A percentile compares a stretch with the other conserved stretches of the same genome.
phyloP scores from a whole-genome alignment of 1,140 invertebrate species.

The Melitaea cinxia region DNA sequence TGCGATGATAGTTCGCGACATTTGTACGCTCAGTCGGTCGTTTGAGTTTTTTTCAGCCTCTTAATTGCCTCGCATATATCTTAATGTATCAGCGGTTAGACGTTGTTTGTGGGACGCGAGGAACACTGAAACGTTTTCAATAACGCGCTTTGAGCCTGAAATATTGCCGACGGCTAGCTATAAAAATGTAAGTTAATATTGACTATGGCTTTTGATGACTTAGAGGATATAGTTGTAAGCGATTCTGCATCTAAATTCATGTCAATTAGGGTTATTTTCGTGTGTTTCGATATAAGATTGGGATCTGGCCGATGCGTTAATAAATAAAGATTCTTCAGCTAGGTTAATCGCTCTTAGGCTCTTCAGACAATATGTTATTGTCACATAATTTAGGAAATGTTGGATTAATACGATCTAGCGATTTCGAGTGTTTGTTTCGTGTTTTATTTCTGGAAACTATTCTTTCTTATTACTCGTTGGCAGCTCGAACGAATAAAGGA shows the following conservation, averaged over 20 bases:
- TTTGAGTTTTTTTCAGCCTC: conserved; percentile 55
- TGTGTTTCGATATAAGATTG: background rate
- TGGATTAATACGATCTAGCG: conserved; percentile 61
- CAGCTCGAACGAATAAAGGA: conserved; percentile 28
- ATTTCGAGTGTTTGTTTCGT: conserved; percentile 53
- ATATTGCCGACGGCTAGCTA: conserved; percentile 61
- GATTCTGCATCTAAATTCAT: conserved; percentile 21
- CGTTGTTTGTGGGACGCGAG: conserved; percentile 45
- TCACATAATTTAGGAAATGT: conserved; percentile 67
- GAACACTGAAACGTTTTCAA: conserved; percentile 57
- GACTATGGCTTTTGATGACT: conserved; percentile 23
- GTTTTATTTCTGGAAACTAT: conserved; percentile 46
- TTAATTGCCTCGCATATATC: conserved; percentile 75
- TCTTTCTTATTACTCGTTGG: conserved; percentile 40
- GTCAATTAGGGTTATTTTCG: conserved; percentile 5
- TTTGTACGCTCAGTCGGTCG: conserved; percentile 48
- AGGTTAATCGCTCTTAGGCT: conserved; percentile 55
- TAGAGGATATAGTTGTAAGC: conserved; percentile 6
- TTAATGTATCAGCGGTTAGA: conserved; percentile 61
- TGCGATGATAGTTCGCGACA: conserved; percentile 67
- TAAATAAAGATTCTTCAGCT: conserved; percentile 63
- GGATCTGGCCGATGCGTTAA: conserved; percentile 36
- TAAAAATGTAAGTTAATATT: conserved; percentile 65
- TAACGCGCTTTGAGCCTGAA: conserved; percentile 62
- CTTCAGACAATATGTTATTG: conserved; percentile 66